Conservation (phyloP, 2,113 vertebrate genomes). For the Procapra przewalskii region DNA sequence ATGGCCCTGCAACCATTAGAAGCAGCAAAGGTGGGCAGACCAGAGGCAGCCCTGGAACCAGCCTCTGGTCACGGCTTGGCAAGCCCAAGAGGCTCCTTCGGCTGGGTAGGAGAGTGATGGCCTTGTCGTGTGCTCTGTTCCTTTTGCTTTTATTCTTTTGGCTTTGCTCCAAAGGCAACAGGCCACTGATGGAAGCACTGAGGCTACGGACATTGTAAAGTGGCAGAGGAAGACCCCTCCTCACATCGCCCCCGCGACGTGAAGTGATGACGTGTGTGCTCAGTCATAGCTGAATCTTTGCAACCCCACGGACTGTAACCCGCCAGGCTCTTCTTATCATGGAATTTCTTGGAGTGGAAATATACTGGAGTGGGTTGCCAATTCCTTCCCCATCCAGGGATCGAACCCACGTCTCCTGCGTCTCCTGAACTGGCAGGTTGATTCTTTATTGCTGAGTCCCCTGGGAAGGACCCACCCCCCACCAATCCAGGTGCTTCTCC, state of each 20-base stretch:
- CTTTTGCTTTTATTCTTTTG: not conserved
- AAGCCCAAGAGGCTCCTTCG: fast-evolving
- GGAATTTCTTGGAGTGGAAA: not conserved
- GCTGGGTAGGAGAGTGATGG: too few relatives aligned
- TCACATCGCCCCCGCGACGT: fast-evolving
- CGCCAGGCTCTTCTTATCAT: not conserved
- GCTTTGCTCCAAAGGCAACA: not conserved
- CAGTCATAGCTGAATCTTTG: not conserved
- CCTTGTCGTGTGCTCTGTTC: fast-evolving
- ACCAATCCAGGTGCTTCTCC: not conserved
- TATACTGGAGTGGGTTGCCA: not conserved
- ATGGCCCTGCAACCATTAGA: fast-evolving
- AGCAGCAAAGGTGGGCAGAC: not conserved
- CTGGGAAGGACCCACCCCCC: not conserved
- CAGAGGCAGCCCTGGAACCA: not conserved
- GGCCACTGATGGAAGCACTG: not conserved
- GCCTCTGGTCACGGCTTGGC: not conserved
- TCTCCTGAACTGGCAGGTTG: not conserved
- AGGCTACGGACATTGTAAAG: fast-evolving
- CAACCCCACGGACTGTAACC: not conserved
- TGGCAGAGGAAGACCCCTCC: not conserved
- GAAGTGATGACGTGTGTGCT: not conserved
- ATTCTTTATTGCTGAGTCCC: not conserved
- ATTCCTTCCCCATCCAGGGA: not conserved
- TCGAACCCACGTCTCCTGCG: fast-evolving